Conservation (phyloP, 2,113 vertebrate genomes). For the Taurulus bubalis region DNA sequence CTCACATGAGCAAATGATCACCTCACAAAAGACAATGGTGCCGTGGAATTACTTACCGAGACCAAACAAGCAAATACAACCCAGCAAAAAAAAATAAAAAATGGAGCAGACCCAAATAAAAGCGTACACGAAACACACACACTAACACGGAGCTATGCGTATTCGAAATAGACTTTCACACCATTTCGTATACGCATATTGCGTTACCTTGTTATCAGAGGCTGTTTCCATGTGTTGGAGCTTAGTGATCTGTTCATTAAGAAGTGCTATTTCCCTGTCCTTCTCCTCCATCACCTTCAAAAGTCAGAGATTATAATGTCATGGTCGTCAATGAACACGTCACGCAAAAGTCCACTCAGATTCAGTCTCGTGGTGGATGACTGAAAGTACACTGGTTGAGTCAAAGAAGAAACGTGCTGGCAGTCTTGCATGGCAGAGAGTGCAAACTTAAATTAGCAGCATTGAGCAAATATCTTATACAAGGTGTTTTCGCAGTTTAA, state of each 20-base stretch:
- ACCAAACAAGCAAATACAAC: constrained; percentile 56
- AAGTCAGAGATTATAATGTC: constrained; percentile 86
- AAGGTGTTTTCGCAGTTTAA: not conserved
- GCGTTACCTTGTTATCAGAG: constrained; percentile 90
- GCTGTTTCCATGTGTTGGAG: constrained; percentile 88
- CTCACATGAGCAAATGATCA: constrained; percentile 60
- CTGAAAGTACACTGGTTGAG: constrained; percentile 14
- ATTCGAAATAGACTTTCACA: constrained; percentile 56
- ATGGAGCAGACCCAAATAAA: constrained; percentile 57
- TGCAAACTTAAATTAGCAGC: constrained; percentile 27
- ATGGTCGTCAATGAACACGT: constrained; percentile 78
- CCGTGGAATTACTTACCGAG: constrained; percentile 62
- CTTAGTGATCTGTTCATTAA: constrained; percentile 91
- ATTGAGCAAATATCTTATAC: not conserved
- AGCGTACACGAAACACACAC: constrained; percentile 50
- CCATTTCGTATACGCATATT: constrained; percentile 65
- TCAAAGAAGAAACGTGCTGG: constrained; percentile 1
- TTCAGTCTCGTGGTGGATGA: constrained; percentile 10
- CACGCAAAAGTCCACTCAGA: constrained; percentile 50
- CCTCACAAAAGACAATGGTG: constrained; percentile 60
- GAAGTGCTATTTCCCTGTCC: constrained; percentile 89
- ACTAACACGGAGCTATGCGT: constrained; percentile 67
- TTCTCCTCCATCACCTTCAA: constrained; percentile 91
- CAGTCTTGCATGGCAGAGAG: constrained; percentile 14
- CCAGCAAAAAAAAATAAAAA: constrained; percentile 15